Evolutionary conservation across 2,797 vertebrate species (phyloP).

Genomic region (Tapera naevia): DNA sequence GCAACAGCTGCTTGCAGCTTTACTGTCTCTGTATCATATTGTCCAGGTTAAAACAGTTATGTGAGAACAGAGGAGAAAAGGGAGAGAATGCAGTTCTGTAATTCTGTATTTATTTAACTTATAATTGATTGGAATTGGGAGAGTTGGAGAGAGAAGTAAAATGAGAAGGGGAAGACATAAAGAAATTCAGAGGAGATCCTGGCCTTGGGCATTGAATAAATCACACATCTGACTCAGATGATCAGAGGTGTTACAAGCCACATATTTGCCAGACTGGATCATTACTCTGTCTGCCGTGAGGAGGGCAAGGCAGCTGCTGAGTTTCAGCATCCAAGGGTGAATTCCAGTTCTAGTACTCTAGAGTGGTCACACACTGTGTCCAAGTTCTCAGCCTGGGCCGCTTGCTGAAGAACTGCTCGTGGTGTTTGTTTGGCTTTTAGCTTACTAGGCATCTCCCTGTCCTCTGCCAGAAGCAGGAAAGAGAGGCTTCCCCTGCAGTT

Average conservation of each 20-base stretch:
- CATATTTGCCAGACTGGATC: not conserved
- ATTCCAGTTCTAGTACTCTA: not conserved
- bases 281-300: not conserved
- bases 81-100: not conserved
- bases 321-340: not conserved
- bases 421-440: not conserved
- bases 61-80: not conserved
- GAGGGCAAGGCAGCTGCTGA: not conserved
- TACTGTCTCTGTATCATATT: not conserved
- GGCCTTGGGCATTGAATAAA: constrained; percentile 14
- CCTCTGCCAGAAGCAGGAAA: not conserved
- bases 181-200: not conserved
- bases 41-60: not conserved
- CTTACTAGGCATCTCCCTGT: not conserved
- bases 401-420: not conserved
- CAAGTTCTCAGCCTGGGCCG: not conserved
- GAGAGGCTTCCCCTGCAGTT: not conserved
- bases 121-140: not conserved
- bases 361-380: not conserved
- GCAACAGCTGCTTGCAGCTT: not conserved
- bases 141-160: not conserved
- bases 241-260: not conserved
- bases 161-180: not conserved
- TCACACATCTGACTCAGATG: constrained; percentile 11
- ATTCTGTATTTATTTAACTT: not conserved